These are phyloP conservation scores for Alviniconcha marisindica DNA, from an alignment of 1,140 invertebrate genomes.

Conservation along the genomic window DNA sequence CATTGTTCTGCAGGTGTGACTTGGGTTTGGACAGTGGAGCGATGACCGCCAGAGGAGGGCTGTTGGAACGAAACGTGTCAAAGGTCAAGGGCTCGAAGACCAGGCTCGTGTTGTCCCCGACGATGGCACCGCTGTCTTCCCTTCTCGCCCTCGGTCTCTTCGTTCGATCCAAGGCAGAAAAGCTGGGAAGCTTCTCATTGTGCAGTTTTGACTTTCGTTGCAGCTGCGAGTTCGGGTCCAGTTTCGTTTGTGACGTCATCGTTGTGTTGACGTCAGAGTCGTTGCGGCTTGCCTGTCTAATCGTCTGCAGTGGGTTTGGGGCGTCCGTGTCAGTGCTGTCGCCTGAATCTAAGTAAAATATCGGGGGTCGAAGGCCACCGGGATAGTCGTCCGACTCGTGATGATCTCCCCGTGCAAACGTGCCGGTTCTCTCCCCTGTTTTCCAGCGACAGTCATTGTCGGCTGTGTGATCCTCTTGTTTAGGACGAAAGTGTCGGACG, in stretches of 20 bases:
- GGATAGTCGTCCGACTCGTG: neutral
- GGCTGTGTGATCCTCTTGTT: neutral
- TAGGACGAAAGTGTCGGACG: neutral
- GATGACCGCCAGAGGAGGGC: constrained; percentile 13
- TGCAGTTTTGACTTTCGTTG: constrained; percentile 16
- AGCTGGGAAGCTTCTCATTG: constrained; percentile 25
- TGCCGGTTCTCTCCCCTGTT: neutral
- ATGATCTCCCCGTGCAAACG: neutral
- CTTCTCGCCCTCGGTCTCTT: neutral
- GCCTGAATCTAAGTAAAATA: constrained; percentile 14
- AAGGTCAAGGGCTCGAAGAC: constrained; percentile 10
- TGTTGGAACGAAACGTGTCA: constrained; percentile 22
- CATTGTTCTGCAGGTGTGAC: neutral
- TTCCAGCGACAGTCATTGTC: constrained; percentile 1
- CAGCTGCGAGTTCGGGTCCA: constrained; percentile 19
- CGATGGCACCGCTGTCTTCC: neutral
- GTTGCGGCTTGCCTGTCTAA: neutral
- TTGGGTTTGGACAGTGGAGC: neutral
- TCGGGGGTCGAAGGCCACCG: neutral
- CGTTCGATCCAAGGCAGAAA: neutral
- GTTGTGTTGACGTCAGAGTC: neutral
- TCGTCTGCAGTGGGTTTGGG: neutral
- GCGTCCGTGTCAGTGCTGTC: neutral
- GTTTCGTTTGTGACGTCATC: neutral
- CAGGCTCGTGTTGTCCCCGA: neutral